These are phyloP conservation scores for Tenebrio molitor DNA, from an alignment of 1,140 invertebrate species.

Conservation along the genomic window DNA sequence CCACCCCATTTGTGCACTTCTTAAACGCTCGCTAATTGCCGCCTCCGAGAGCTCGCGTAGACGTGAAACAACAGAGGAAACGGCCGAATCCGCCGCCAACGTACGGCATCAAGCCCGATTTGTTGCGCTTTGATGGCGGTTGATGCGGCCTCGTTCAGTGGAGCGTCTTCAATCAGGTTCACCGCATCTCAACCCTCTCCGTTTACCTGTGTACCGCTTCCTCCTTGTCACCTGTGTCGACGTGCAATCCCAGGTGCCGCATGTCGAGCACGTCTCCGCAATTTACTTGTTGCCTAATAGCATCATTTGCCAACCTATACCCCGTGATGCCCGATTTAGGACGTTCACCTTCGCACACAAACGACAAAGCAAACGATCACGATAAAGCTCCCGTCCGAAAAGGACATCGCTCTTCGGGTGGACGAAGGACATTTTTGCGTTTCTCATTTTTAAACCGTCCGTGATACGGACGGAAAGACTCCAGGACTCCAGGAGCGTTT, in stretches of 20 bases:
- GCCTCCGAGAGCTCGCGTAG: too few relatives aligned
- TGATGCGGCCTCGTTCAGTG: conserved; percentile 34
- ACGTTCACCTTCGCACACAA: not conserved
- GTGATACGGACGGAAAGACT: too few relatives aligned
- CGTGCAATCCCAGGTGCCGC: conserved; percentile 50
- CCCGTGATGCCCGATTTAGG: conserved; percentile 36
- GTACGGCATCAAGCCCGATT: conserved; percentile 5
- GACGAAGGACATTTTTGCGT: too few relatives aligned
- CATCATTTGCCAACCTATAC: conserved; percentile 43
- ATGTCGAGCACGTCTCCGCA: conserved; percentile 50
- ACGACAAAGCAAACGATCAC: too few relatives aligned
- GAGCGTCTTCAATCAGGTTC: conserved; percentile 32
- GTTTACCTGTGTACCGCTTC: conserved; percentile 36
- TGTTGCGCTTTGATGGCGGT: conserved; percentile 28
- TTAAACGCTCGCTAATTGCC: too few relatives aligned
- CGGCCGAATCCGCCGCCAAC: not conserved
- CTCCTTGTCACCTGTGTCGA: conserved; percentile 41
- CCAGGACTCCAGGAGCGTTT: too few relatives aligned
- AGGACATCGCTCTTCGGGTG: too few relatives aligned
- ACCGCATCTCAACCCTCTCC: conserved; percentile 34
- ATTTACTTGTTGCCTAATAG: conserved; percentile 53
- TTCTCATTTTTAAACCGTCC: too few relatives aligned
- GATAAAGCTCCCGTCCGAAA: too few relatives aligned
- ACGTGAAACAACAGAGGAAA: not conserved
- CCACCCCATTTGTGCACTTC: too few relatives aligned